Percentiles rank a stretch among this genome's conserved stretches.
These are phyloP conservation scores for Pelecanus crispus DNA, from an alignment of 2,113 vertebrate species.

Conservation along the genomic window DNA sequence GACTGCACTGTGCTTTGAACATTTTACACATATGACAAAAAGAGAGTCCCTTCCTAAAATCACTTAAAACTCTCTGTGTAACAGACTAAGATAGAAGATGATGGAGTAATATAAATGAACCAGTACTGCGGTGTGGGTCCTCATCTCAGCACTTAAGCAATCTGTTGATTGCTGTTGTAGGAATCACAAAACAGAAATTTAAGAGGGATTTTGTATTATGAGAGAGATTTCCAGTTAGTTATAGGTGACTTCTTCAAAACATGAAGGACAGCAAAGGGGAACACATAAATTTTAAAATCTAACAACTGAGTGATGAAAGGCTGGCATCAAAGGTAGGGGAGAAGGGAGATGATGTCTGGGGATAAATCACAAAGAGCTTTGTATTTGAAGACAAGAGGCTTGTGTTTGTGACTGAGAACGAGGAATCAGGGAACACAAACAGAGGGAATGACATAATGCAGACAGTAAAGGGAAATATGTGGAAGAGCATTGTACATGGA, in stretches of 20 bases:
- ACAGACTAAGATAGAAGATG: not conserved
- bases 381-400: not conserved
- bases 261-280: not conserved
- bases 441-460: not conserved
- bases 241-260: not conserved
- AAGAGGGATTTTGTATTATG: not conserved
- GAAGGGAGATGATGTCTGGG: not conserved
- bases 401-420: not conserved
- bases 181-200: not conserved
- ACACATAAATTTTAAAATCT: not conserved
- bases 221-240: not conserved
- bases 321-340: not conserved
- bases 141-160: not conserved
- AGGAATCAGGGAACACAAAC: not conserved
- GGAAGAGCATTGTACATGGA: not conserved
- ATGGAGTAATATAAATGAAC: not conserved
- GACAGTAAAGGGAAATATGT: not conserved
- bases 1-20: not conserved
- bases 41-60: not conserved
- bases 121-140: not conserved
- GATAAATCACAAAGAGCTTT: not conserved
- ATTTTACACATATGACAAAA: not conserved
- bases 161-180: not conserved
- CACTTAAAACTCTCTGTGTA: not conserved
- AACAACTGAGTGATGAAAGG: not conserved